A percentile compares a stretch with the other conserved stretches of the same genome.
phyloP scores from a whole-genome alignment of 2,888 invertebrate species.

The Smittia aterrima region DNA sequence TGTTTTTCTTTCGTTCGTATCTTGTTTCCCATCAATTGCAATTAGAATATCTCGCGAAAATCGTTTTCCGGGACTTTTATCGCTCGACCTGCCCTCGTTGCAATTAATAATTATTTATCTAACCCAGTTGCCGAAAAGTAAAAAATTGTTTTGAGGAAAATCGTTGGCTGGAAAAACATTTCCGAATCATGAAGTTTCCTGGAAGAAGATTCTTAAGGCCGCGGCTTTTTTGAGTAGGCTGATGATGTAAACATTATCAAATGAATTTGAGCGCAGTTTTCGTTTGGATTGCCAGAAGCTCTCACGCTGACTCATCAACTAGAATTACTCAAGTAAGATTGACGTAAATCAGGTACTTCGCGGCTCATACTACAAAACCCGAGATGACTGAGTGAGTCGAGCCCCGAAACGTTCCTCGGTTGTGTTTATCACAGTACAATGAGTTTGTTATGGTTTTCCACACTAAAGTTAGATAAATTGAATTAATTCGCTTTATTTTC shows the following conservation, averaged over 20 bases:
- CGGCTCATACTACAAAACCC: background rate
- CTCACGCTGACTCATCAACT: no score
- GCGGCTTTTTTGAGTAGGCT: background rate
- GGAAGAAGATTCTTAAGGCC: background rate
- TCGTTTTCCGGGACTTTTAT: background rate
- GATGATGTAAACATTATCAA: constrained; percentile 16
- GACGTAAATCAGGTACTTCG: no score
- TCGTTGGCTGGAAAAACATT: background rate
- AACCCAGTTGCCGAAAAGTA: background rate
- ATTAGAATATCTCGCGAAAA: background rate
- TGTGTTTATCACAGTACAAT: background rate
- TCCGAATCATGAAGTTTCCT: background rate
- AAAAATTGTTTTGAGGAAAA: background rate
- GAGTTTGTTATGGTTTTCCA: background rate
- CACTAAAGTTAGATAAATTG: background rate
- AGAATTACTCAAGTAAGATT: no score
- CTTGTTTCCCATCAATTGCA: background rate
- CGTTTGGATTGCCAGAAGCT: background rate
- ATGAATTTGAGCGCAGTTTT: background rate
- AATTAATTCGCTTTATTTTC: constrained; percentile 8
- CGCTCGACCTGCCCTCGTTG: background rate
- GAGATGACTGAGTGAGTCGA: background rate
- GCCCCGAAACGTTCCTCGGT: background rate
- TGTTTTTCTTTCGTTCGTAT: background rate
- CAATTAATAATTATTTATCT: background rate